Conservation (phyloP, 2,888 invertebrate genomes). For the Ctena decussata region DNA sequence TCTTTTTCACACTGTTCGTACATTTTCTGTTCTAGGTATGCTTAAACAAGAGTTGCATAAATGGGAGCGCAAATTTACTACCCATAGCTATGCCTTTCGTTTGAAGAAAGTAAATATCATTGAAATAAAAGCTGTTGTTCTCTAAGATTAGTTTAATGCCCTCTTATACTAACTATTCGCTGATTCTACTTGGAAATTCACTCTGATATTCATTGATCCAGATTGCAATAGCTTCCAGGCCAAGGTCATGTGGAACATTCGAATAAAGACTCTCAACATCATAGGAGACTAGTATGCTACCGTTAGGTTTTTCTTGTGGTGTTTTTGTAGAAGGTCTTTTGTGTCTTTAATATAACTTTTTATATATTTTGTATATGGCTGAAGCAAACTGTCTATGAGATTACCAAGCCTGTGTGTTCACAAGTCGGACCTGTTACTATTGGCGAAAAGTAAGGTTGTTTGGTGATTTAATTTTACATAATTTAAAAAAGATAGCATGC, state of each 20-base stretch:
- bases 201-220: too few relatives aligned
- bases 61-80: background rate
- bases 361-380: background rate
- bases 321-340: background rate
- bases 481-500: background rate
- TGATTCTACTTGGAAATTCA: too few relatives aligned
- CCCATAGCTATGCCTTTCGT: background rate
- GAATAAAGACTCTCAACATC: too few relatives aligned
- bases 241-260: too few relatives aligned
- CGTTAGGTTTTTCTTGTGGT: background rate
- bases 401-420: too few relatives aligned
- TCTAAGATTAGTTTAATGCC: background rate
- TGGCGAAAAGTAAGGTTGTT: too few relatives aligned
- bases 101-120: background rate
- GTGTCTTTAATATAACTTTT: background rate
- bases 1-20: background rate
- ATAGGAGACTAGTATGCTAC: too few relatives aligned
- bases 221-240: too few relatives aligned
- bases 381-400: too few relatives aligned
- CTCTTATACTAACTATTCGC: background rate
- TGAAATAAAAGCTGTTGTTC: background rate
- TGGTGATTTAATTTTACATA: background rate
- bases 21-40: background rate
- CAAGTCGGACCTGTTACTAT: background rate
- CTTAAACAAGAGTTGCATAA: too few relatives aligned